Conservation (phyloP, 1,140 invertebrate species). For the Euwallacea fornicatus region DNA sequence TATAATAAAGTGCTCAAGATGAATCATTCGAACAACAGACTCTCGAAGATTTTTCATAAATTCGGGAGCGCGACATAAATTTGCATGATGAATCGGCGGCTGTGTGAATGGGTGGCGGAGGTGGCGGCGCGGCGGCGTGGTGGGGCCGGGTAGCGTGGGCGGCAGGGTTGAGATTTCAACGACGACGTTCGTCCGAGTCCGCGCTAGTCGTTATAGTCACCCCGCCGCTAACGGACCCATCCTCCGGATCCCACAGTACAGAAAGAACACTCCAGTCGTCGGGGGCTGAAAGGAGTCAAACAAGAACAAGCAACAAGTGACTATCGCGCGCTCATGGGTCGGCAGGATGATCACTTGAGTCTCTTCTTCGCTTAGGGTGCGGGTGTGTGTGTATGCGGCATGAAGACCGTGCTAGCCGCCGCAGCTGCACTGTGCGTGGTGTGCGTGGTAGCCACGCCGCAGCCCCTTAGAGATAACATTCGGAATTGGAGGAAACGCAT, state of each 20-base stretch:
- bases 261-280: constrained; percentile 12
- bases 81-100: constrained; percentile 35
- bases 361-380: constrained; percentile 26
- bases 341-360: constrained; percentile 49
- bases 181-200: constrained; percentile 39
- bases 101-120: constrained; percentile 42
- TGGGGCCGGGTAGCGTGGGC: constrained; percentile 40
- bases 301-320: constrained; percentile 46
- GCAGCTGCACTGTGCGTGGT: constrained; percentile 49
- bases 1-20: constrained; percentile 3
- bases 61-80: constrained; percentile 30
- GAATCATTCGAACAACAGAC: background rate
- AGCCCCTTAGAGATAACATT: constrained; percentile 45
- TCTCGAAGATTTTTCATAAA: constrained; percentile 28
- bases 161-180: constrained; percentile 46
- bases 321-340: constrained; percentile 41
- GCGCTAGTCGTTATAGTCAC: constrained; percentile 48
- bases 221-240: constrained; percentile 39
- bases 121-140: constrained; percentile 36
- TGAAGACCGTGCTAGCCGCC: constrained; percentile 51
- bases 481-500: constrained; percentile 47
- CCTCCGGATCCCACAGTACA: background rate
- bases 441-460: constrained; percentile 51
- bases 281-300: constrained; percentile 15
- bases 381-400: constrained; percentile 47